Conservation (phyloP, 2,888 invertebrate species). For the Monochamus alternatus region DNA sequence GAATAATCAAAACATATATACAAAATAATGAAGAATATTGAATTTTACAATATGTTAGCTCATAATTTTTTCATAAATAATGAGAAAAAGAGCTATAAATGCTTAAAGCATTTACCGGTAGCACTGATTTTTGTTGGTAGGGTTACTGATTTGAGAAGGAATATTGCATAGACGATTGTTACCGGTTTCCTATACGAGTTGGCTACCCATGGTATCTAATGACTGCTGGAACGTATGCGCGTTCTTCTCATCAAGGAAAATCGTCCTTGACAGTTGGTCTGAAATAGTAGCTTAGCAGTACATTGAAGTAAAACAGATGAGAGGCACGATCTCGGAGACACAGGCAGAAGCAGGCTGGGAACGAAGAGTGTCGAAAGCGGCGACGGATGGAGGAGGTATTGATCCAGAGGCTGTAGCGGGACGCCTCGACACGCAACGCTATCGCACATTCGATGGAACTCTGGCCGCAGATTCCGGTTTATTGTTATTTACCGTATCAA, state of each 20-base stretch:
- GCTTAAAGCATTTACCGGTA: no score
- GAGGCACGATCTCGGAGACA: conserved; percentile 34
- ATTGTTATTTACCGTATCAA: conserved; percentile 18
- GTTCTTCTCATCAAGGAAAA: conserved; percentile 10
- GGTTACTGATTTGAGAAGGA: no score
- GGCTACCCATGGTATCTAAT: no score
- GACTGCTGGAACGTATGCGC: background rate
- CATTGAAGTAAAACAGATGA: conserved; percentile 26
- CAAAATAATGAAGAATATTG: no score
- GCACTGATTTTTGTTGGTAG: no score
- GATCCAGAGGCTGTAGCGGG: conserved; percentile 61
- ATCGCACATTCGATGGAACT: conserved; percentile 55
- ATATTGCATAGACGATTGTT: no score
- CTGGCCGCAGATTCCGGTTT: conserved; percentile 46
- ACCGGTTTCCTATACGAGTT: no score
- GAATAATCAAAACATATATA: no score
- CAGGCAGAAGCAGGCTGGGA: conserved; percentile 18
- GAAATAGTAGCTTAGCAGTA: conserved; percentile 22
- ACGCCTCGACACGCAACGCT: conserved; percentile 58
- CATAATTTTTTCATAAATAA: no score
- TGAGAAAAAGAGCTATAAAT: no score
- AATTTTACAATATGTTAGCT: no score
- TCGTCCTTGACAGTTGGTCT: conserved; percentile 18
- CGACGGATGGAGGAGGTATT: conserved; percentile 57
- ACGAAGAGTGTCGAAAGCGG: conserved; percentile 48